Conservation (phyloP, 2,113 vertebrate genomes). For the Nicator chloris region DNA sequence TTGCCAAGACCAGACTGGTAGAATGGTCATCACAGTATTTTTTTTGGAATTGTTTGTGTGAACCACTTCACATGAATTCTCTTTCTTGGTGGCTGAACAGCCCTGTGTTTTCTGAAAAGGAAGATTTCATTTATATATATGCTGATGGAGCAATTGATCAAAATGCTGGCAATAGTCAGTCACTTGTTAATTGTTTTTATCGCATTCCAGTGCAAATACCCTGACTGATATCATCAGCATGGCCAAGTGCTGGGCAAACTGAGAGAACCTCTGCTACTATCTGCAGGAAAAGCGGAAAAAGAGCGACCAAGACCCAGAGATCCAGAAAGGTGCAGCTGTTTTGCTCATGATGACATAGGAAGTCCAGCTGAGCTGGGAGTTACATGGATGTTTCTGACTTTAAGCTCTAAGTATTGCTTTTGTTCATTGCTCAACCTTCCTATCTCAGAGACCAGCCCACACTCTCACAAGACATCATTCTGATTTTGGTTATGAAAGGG, state of each 20-base stretch:
- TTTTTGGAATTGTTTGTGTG: constrained; percentile 4
- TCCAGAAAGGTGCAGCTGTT: neutral
- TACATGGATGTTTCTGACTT: neutral
- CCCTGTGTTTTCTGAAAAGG: neutral
- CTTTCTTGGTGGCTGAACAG: neutral
- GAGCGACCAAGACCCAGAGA: neutral
- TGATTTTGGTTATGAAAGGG: neutral
- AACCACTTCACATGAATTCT: neutral
- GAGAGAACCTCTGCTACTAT: neutral
- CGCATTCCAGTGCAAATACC: neutral
- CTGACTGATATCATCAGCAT: neutral
- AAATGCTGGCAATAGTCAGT: neutral
- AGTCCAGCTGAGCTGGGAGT: neutral
- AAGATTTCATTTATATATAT: neutral
- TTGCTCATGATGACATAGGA: neutral
- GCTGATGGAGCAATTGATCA: neutral
- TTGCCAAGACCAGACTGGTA: neutral
- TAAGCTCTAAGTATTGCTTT: neutral
- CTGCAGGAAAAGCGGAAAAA: neutral
- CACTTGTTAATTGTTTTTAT: neutral
- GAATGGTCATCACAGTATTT: constrained; percentile 23
- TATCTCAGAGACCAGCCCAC: neutral
- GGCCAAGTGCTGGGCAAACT: neutral
- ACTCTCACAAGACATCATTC: neutral
- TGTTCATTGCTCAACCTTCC: neutral